phyloP scores from a whole-genome alignment of 35 echinoderm and acorn worm genomes.

The Apostichopus parvimensis region DNA sequence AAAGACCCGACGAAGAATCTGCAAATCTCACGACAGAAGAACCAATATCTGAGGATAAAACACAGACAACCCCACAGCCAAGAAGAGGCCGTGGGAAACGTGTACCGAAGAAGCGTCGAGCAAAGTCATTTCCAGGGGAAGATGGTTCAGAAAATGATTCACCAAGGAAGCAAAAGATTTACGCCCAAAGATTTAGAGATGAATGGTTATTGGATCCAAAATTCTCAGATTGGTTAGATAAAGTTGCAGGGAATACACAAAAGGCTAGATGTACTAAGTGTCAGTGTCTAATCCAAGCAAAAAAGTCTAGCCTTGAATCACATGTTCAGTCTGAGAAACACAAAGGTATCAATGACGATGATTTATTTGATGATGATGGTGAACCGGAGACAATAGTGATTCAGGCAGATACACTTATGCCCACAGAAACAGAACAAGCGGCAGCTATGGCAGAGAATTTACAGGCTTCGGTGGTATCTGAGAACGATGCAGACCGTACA shows the following conservation, averaged over 20 bases:
- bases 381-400: constrained; percentile 25
- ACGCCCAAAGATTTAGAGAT: constrained; percentile 24
- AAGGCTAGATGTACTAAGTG: constrained; percentile 5
- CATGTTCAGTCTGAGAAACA: constrained; percentile 41
- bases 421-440: background rate
- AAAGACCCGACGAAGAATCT: background rate
- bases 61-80: background rate
- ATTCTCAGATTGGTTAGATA: constrained; percentile 23
- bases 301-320: constrained; percentile 24
- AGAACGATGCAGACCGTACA: background rate
- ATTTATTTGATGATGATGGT: constrained; percentile 19
- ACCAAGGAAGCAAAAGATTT: constrained; percentile 26
- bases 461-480: background rate
- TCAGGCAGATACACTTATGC: background rate
- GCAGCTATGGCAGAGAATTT: background rate
- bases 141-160: background rate
- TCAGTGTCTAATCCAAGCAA: constrained; percentile 19
- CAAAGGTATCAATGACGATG: constrained; percentile 35
- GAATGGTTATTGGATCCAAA: constrained; percentile 37
- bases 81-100: background rate
- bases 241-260: constrained; percentile 8
- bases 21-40: background rate
- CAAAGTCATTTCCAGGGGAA: background rate
- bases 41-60: background rate
- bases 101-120: background rate